These are phyloP conservation scores for Yponomeuta sedellus DNA, from an alignment of 2,888 invertebrate species.

Conservation along the genomic window DNA sequence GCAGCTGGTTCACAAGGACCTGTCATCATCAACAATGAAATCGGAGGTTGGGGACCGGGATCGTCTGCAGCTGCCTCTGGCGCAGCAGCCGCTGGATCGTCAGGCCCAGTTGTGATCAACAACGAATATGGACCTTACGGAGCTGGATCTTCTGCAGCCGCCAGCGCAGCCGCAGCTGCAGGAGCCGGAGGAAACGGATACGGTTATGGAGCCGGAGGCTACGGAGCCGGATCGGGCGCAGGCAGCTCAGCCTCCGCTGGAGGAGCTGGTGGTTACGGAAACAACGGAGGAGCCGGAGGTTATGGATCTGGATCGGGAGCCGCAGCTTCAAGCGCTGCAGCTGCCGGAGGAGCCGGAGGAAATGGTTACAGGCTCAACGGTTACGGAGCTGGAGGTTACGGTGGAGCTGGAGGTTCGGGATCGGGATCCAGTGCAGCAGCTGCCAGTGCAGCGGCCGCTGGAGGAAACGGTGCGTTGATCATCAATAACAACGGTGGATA, in stretches of 20 bases:
- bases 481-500: not conserved
- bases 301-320: not conserved
- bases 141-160: slow-evolving; percentile 13
- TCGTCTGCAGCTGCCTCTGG: no score
- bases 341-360: no score
- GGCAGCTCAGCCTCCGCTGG: slow-evolving; percentile 37
- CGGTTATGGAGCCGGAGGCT: slow-evolving; percentile 11
- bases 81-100: no score
- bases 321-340: not conserved
- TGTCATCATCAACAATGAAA: no score
- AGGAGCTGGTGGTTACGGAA: not conserved
- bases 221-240: slow-evolving; percentile 17
- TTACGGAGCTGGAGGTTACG: no score
- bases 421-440: no score
- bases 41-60: no score
- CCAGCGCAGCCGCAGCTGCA: slow-evolving; percentile 14
- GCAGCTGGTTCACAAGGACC: no score
- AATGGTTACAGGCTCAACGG: no score
- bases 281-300: not conserved
- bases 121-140: slow-evolving; percentile 11
- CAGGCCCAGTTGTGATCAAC: no score
- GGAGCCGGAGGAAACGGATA: slow-evolving; percentile 5
- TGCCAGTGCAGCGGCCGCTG: no score
- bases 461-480: not conserved
- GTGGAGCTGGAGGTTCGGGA: no score